These are phyloP conservation scores for Notiomystis cincta DNA, from an alignment of 2,113 vertebrate genomes.

Conservation along the genomic window DNA sequence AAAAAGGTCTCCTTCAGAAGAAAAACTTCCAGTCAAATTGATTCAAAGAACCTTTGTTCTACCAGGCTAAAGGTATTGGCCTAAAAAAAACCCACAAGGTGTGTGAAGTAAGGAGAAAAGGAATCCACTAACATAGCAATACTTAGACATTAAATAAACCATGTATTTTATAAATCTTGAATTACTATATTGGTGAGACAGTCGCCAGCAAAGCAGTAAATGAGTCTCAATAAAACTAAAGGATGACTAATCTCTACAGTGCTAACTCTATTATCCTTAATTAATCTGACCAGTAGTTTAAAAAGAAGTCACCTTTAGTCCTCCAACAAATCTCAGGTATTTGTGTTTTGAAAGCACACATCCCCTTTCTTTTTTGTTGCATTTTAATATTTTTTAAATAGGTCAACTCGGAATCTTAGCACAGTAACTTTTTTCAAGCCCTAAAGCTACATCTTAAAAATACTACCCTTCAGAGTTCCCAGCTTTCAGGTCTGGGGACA, in stretches of 20 bases:
- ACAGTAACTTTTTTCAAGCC: neutral
- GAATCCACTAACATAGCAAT: neutral
- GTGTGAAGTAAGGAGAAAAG: neutral
- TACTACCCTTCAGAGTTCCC: neutral
- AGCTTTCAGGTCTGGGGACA: neutral
- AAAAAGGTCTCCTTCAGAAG: neutral
- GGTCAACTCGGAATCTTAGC: neutral
- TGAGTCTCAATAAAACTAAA: neutral
- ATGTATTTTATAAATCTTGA: neutral
- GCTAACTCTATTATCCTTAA: neutral
- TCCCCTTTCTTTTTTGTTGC: rapidly evolving
- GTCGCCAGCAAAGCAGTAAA: neutral
- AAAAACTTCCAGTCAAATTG: neutral
- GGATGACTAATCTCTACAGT: neutral
- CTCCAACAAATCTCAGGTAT: neutral
- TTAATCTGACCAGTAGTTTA: neutral
- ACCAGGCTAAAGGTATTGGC: neutral
- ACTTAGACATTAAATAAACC: neutral
- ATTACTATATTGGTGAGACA: neutral
- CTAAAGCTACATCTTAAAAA: neutral
- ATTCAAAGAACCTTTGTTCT: neutral
- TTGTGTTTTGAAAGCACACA: neutral
- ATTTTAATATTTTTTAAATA: neutral
- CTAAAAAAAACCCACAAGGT: neutral
- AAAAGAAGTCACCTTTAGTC: neutral